Conservation (phyloP, 2,797 vertebrate species). For the Chloroceryle inda region DNA sequence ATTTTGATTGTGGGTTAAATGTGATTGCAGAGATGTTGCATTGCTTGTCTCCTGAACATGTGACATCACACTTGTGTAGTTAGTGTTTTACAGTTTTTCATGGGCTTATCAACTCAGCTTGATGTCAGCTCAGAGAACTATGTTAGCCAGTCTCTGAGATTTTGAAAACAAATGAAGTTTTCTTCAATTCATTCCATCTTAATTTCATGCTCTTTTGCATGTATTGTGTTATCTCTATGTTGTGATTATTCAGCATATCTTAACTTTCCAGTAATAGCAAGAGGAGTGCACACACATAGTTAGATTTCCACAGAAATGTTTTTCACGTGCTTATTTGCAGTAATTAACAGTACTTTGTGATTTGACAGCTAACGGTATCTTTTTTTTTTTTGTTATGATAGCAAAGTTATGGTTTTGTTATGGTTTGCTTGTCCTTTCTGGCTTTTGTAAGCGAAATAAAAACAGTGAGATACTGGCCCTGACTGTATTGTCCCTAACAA, state of each 20-base stretch:
- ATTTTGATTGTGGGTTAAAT: not conserved
- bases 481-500: not conserved
- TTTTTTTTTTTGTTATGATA: not conserved
- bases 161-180: not conserved
- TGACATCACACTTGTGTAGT: rapidly evolving
- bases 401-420: not conserved
- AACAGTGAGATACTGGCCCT: not conserved
- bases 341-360: rapidly evolving
- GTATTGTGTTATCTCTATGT: not conserved
- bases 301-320: not conserved
- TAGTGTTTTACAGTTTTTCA: not conserved
- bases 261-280: not conserved
- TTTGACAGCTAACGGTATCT: not conserved
- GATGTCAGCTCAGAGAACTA: not conserved
- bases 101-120: not conserved
- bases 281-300: not conserved
- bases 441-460: not conserved
- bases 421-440: not conserved
- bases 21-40: not conserved
- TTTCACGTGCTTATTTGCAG: not conserved
- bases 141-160: not conserved
- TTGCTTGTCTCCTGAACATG: not conserved
- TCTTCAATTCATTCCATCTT: not conserved
- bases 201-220: not conserved
- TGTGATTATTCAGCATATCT: not conserved